Evolutionary conservation across 2,888 invertebrate species (phyloP).

Genomic region (Vanessa cardui): DNA sequence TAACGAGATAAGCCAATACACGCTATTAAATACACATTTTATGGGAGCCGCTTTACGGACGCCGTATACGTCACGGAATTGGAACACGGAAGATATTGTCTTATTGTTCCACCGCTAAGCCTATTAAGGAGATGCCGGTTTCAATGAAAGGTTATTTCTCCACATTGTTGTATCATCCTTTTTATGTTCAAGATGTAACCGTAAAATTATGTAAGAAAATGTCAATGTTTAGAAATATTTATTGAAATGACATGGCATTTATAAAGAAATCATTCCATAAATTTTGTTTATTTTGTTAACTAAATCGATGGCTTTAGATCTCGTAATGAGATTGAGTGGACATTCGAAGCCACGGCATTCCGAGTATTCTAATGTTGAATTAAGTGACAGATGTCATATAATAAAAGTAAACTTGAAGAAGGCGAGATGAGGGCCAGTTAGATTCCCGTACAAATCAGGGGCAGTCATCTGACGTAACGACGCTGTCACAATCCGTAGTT

Average conservation of each 20-base stretch:
- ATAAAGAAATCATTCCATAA: conserved; percentile 21
- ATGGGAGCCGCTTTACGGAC: conserved; percentile 42
- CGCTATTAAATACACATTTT: conserved; percentile 55
- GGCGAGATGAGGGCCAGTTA: conserved; percentile 5
- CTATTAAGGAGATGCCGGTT: conserved; percentile 22
- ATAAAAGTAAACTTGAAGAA: conserved; percentile 18
- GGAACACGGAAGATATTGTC: conserved; percentile 31
- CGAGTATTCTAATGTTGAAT: neutral
- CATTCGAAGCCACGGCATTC: conserved; percentile 17
- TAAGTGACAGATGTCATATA: conserved; percentile 33
- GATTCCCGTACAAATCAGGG: conserved; percentile 17
- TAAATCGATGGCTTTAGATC: conserved; percentile 15
- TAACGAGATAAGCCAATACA: conserved; percentile 58
- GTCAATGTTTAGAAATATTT: neutral
- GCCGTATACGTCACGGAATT: conserved; percentile 31
- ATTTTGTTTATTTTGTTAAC: conserved; percentile 27
- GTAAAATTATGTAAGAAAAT: neutral
- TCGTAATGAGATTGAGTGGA: conserved; percentile 26
- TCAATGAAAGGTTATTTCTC: conserved; percentile 12
- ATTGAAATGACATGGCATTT: neutral
- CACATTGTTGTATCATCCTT: neutral
- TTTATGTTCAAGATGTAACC: conserved; percentile 1
- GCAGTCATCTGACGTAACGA: conserved; percentile 22
- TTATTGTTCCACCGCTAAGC: conserved; percentile 28
- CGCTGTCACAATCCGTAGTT: conserved; percentile 16